These are phyloP conservation scores for Cyclophora punctaria DNA, from an alignment of 2,888 invertebrate genomes.

Conservation along the genomic window DNA sequence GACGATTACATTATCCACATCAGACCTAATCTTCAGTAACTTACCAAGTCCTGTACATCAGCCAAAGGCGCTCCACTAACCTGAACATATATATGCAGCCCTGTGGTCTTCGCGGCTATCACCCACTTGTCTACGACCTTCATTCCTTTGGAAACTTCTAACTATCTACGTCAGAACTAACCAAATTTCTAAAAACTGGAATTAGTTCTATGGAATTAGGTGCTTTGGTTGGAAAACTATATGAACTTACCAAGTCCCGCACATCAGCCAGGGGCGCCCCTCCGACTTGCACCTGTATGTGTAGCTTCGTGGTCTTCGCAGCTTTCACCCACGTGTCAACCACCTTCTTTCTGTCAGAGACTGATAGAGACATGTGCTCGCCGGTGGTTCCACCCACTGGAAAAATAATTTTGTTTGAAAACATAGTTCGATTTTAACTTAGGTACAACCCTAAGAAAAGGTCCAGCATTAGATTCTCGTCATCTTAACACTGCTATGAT, in stretches of 20 bases:
- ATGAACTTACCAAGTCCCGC: conserved; percentile 73
- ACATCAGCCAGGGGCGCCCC: conserved; percentile 83
- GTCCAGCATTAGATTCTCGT: no score
- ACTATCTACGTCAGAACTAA: no score
- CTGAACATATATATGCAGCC: background rate
- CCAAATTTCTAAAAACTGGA: no score
- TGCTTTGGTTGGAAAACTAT: no score
- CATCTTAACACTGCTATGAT: no score
- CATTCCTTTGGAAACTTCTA: no score
- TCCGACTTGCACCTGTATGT: conserved; percentile 85
- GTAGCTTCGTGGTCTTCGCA: conserved; percentile 74
- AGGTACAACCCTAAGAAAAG: no score
- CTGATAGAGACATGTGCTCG: conserved; percentile 82
- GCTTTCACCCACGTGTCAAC: conserved; percentile 81
- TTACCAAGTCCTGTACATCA: background rate
- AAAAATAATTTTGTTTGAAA: conserved; percentile 8
- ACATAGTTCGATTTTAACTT: no score
- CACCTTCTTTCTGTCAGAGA: conserved; percentile 80
- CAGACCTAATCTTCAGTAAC: background rate
- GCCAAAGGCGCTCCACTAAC: background rate
- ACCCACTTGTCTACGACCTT: background rate
- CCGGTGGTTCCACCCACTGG: conserved; percentile 89
- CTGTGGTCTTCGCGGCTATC: background rate
- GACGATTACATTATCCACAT: no score
- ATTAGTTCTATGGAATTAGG: no score